Evolutionary conservation across 2,797 vertebrate species (phyloP), one percentile per base, ranked within the genome.

Genomic region (Gadopsis marmoratus): DNA sequence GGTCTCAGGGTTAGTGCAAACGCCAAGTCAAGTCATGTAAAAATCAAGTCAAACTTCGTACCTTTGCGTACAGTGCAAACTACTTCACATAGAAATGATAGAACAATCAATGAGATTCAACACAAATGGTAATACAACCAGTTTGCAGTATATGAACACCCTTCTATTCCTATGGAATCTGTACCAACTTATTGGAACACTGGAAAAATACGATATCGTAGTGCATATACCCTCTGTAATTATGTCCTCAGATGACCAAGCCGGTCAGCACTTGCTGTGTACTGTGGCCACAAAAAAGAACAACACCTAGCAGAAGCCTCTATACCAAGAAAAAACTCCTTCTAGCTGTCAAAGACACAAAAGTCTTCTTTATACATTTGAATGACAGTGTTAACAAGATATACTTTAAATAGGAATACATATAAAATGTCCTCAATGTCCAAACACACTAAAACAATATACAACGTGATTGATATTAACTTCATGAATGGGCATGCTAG

Each of bases 21-120:
- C 2, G 17, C 71, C 21, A 65, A 64, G 39, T 72, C 12, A 51
- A 37, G 54, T 56, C 47, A 60, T 29, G 19, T 37, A 50, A 48
- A 60, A 72, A 45, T n/a, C 64, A 31, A 45, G 54, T 74, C 47
- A 55, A 56, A 67, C 39, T 61, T 55, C 21, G 50, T 2, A 43
- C 13, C 61, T 35, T 11, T 9, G 4, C 39, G 70, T 51, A 45
- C 12, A 51, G 47, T 26, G 21, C 56, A 86, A 53, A 59, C 26
- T 13, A 1, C 47, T 62, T 58, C 14, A 29, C 12, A 23, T 12
- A 69, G 16, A 59, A 66, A 31, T 47, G 2, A 31, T 2, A 19
- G 10, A 65, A 48, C 43, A 63, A 43, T 26, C 21, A 17, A 19
- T 23, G 4, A 13, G 9, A 45, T 43, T 68, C 10, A 69, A 58